Base-by-base conservation (phyloP, 2,113 vertebrate genomes). In the Pterocles burchelli region DNA sequence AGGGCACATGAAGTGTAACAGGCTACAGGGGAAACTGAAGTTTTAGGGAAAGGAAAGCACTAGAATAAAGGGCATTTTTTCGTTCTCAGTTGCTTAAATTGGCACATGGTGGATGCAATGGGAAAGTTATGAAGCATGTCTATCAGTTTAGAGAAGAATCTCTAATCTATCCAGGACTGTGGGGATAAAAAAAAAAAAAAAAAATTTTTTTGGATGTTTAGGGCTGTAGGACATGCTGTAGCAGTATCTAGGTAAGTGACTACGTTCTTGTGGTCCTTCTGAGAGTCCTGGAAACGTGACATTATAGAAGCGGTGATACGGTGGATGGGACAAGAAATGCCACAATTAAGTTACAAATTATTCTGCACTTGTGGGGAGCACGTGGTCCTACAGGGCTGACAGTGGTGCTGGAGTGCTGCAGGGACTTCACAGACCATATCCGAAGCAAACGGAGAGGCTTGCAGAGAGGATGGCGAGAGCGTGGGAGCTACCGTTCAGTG, bases 301-400 rank as follows among this genome's bases (percentile, higher is more conserved):
- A 7, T 19, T 17, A 33, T 0, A 33, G 11, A 41, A 79, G 17
- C 9, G 7, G 9, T 4, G 25, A 36, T 18, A 75, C 0, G 0
- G 8, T 7, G 33, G 11, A 18, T 11, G 6, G 12, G 28, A 54
- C 28, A n/a, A 38, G 7, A 16, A 43, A 81, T 29, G 22, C 10
- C 55, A 89, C 55, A 49, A 16, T 36, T 29, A 36, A 28, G 66
- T 5, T 33, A 41, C 24, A 21, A 31, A 46, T 29, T 13, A 41
- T 15, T 31, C 11, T 16, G 31, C 57, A 8, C 29, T 29, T 57
- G 34, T 9, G 43, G 25, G 54, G 36, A 68, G 29, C 45, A 31
- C 61, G 12, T 4, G 13, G 49, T 43, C 21, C 38, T 11, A 36
- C 29, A 20, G 9, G 43, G 29, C 25, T 33, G 33, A 6, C 43